Evolutionary conservation across 2,113 vertebrate species (phyloP).

Genomic region (Misgurnus anguillicaudatus): DNA sequence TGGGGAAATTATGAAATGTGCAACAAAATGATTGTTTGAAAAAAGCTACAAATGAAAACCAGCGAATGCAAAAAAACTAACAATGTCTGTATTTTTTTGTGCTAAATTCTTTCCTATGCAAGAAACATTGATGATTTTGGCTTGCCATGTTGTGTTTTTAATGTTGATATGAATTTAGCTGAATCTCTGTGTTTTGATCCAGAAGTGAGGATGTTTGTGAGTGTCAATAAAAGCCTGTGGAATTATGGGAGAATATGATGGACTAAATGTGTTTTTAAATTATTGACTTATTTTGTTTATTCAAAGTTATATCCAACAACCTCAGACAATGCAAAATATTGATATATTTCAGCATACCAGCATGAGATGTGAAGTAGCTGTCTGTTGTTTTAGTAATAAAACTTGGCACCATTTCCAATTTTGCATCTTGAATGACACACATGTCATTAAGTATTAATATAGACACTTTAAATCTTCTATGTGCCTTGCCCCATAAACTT

Average conservation of each 20-base stretch:
- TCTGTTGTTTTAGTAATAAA: too few species aligned
- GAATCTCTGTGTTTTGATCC: not conserved
- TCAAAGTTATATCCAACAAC: not conserved
- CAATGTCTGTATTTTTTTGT: constrained; percentile 8
- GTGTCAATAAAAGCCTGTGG: constrained; percentile 20
- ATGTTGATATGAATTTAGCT: not conserved
- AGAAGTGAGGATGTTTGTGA: not conserved
- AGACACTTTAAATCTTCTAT: too few species aligned
- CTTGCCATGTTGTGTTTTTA: constrained; percentile 7
- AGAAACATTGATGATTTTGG: not conserved
- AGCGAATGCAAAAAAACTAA: not conserved
- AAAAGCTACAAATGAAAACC: constrained; percentile 16
- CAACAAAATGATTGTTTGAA: constrained; percentile 12
- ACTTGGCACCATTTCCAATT: too few species aligned
- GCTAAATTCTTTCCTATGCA: constrained; percentile 44
- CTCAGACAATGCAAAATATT: too few species aligned
- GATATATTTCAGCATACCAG: too few species aligned
- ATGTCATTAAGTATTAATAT: too few species aligned
- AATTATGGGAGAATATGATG: constrained; percentile 6
- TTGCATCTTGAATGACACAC: too few species aligned
- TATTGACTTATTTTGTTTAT: not conserved
- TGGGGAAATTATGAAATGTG: not conserved
- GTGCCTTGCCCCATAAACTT: too few species aligned
- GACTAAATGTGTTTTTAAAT: not conserved
- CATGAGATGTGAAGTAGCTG: too few species aligned